Conservation (phyloP, 2,888 invertebrate genomes). For the Lasioglossum villosulum region DNA sequence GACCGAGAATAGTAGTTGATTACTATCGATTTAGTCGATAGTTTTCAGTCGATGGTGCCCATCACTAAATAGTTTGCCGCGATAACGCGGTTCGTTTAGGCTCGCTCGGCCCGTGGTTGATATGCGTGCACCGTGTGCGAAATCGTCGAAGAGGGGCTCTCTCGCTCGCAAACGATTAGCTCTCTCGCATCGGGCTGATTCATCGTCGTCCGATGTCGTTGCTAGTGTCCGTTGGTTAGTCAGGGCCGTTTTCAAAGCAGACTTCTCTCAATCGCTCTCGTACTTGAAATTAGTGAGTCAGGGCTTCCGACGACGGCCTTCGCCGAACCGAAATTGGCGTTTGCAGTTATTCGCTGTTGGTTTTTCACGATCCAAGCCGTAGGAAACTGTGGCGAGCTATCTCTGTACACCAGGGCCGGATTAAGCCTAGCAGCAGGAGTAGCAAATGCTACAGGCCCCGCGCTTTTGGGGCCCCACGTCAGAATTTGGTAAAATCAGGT, state of each 20-base stretch:
- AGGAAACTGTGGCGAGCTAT: not conserved
- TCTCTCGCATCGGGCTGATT: conserved; percentile 10
- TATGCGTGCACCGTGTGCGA: not conserved
- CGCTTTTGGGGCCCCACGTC: too few relatives aligned
- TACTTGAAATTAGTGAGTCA: conserved; percentile 50
- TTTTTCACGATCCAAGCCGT: not conserved
- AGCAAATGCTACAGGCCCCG: too few relatives aligned
- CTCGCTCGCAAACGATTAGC: not conserved
- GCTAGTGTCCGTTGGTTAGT: conserved; percentile 7
- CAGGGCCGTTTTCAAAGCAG: conserved; percentile 40
- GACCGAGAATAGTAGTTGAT: too few relatives aligned
- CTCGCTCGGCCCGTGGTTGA: not conserved
- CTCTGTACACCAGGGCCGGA: too few relatives aligned
- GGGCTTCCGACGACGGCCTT: conserved; percentile 16
- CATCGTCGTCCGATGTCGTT: conserved; percentile 16
- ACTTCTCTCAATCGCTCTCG: conserved; percentile 13
- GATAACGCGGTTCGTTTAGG: not conserved
- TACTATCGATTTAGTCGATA: too few relatives aligned
- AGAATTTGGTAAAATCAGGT: too few relatives aligned
- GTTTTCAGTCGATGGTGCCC: too few relatives aligned
- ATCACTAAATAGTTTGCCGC: too few relatives aligned
- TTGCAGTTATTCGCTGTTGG: not conserved
- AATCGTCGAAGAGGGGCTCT: not conserved
- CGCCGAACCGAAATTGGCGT: conserved; percentile 26
- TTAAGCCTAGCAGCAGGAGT: too few relatives aligned